phyloP scores from a whole-genome alignment of 1,140 invertebrate species.

The Panagrolaimus sp. region DNA sequence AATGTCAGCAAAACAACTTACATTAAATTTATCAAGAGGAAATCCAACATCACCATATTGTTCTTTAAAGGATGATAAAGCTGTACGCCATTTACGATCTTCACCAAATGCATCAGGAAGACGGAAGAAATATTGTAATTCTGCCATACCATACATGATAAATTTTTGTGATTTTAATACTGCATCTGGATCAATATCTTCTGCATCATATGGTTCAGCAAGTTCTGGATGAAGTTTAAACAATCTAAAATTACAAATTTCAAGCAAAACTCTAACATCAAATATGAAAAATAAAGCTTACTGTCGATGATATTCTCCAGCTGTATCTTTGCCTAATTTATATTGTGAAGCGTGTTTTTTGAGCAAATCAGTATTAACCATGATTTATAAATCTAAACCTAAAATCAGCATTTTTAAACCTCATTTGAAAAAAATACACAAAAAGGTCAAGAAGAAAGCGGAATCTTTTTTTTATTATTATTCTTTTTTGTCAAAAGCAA shows the following conservation, averaged over 20 bases:
- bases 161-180: conserved; percentile 40
- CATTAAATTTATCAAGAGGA: conserved; percentile 41
- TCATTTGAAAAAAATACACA: too few species aligned
- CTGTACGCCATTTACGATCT: conserved; percentile 44
- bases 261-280: background rate
- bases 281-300: conserved; percentile 23
- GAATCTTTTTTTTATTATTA: too few species aligned
- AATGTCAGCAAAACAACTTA: conserved; percentile 34
- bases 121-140: conserved; percentile 41
- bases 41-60: conserved; percentile 43
- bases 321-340: conserved; percentile 46
- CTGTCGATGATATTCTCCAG: conserved; percentile 46
- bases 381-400: conserved; percentile 1
- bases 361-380: conserved; percentile 36
- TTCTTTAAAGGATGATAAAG: conserved; percentile 46
- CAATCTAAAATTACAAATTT: conserved; percentile 28
- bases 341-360: conserved; percentile 39
- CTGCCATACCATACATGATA: conserved; percentile 37
- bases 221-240: conserved; percentile 44
- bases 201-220: conserved; percentile 41
- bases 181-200: conserved; percentile 46
- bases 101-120: conserved; percentile 34
- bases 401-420: background rate
- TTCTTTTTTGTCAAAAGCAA: too few species aligned
- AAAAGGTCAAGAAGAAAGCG: too few species aligned